These are phyloP conservation scores for Ameiurus melas DNA, from an alignment of 2,113 vertebrate genomes.

Conservation along the genomic window DNA sequence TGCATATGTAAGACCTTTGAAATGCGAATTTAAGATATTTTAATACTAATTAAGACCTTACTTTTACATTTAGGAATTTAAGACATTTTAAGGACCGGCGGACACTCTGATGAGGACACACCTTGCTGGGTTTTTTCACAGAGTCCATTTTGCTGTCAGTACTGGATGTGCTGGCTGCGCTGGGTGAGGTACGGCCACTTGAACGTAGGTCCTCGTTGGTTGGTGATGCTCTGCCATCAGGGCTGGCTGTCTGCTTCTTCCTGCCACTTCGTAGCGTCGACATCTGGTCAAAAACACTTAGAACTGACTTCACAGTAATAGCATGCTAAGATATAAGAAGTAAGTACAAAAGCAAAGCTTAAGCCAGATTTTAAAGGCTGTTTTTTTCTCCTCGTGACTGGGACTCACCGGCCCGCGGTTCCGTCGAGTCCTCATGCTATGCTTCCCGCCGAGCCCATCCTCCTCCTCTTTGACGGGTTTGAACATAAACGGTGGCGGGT, in stretches of 20 bases:
- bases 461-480: slow-evolving; percentile 99
- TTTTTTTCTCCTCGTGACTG: background rate
- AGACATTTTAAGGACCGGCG: no score
- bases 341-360: background rate
- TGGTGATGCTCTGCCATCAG: slow-evolving; percentile 91
- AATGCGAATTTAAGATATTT: no score
- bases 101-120: slow-evolving; percentile 50
- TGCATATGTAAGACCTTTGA: no score
- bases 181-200: slow-evolving; percentile 93
- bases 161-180: slow-evolving; percentile 94
- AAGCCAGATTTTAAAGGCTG: background rate
- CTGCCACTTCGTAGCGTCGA: slow-evolving; percentile 98
- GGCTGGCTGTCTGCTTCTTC: slow-evolving; percentile 96
- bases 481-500: slow-evolving; percentile 99
- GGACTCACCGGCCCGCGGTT: slow-evolving; percentile 91
- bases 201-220: slow-evolving; percentile 93
- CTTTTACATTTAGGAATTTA: no score
- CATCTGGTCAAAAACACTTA: slow-evolving; percentile 77
- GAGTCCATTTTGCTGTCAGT: slow-evolving; percentile 95
- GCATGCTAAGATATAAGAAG: background rate
- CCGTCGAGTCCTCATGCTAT: slow-evolving; percentile 99
- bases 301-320: background rate
- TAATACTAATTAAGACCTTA: no score
- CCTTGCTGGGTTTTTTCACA: slow-evolving; percentile 93
- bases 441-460: slow-evolving; percentile 96